Evolutionary conservation across 2,888 invertebrate genomes (phyloP).

Genomic region (Spilosoma lubricipeda): DNA sequence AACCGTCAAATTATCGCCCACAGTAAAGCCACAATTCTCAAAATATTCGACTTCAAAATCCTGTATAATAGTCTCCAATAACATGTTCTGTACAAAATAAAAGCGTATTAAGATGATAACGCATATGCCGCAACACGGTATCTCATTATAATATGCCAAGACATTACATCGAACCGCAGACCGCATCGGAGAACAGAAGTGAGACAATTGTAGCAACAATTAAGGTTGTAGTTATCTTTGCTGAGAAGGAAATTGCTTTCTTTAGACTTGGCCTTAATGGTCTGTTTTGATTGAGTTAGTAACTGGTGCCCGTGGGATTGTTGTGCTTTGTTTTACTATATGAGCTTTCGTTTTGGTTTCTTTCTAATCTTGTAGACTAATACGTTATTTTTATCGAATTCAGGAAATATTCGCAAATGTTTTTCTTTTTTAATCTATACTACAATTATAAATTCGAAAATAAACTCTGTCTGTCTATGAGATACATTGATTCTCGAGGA

Average conservation of each 20-base stretch:
- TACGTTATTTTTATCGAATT: neutral
- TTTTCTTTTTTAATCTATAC: neutral
- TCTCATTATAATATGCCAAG: constrained; percentile 19
- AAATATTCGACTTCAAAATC: constrained; percentile 18
- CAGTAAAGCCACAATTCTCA: constrained; percentile 16
- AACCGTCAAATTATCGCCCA: constrained; percentile 17
- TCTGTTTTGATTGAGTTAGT: constrained; percentile 53
- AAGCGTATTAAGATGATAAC: constrained; percentile 43
- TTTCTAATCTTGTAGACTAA: neutral
- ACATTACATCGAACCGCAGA: constrained; percentile 42
- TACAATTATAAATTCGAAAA: too few species aligned
- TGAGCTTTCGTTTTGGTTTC: neutral
- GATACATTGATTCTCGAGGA: too few species aligned
- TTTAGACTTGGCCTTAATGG: constrained; percentile 64
- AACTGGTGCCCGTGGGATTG: constrained; percentile 36
- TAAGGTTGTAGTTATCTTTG: constrained; percentile 67
- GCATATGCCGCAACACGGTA: constrained; percentile 30
- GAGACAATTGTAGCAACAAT: constrained; percentile 70
- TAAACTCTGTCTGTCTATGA: too few species aligned
- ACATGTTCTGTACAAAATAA: constrained; percentile 35
- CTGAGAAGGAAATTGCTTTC: constrained; percentile 71
- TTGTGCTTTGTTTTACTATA: neutral
- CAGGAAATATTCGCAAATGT: neutral
- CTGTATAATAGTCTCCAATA: constrained; percentile 21
- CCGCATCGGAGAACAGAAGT: constrained; percentile 53